Base-by-base conservation (phyloP, 2,113 vertebrate genomes). In the Turdus rufiventris region DNA sequence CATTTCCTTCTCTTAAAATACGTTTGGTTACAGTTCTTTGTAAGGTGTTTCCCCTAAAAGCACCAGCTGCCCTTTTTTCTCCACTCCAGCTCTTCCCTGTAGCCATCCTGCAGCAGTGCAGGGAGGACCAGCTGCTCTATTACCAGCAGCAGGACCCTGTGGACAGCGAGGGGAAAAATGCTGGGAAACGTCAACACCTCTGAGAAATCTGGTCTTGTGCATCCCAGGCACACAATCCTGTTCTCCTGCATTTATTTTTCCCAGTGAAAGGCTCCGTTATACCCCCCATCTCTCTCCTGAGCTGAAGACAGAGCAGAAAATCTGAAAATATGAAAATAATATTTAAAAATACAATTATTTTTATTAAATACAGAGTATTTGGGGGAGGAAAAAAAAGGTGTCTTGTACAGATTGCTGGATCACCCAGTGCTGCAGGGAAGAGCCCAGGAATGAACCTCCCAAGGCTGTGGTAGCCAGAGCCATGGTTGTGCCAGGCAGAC, bases 1-100 rank as follows among this genome's bases (percentile, higher is more conserved):
- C 15, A 54, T 93, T 95, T 96, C 85, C 90, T 96, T 90, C 79
- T 57, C 53, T 57, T 81, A 78, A 80, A 71, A 61, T 25, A 8
- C 10, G 48, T 48, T 66, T 66, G 8, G 9, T 80, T 43, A 10
- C 16, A 88, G 65, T 48, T 84, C 56, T 86, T 63, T 7, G 8
- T 6, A 31, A 58, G n/a, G 15, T 45, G 53, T 65, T 91, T 67
- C 40, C 57, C 9, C 45, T 90, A 67, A n/a, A n/a, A 43, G 47
- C 38, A 88, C 15, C 63, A 76, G n/a, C 38, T 92, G 54, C 34
- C 14, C 5, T 77, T 85, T 91, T 11, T 11, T 31, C 28, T 78
- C 26, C 2, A 4, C 31, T 75, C 28, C 10, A 43, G 3, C 58
- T 78, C 77, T 76, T 67, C 57, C 45, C 36, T 42, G 20, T 16